phyloP scores from a whole-genome alignment of 1,140 invertebrate species.

The Meteorus sp. region DNA sequence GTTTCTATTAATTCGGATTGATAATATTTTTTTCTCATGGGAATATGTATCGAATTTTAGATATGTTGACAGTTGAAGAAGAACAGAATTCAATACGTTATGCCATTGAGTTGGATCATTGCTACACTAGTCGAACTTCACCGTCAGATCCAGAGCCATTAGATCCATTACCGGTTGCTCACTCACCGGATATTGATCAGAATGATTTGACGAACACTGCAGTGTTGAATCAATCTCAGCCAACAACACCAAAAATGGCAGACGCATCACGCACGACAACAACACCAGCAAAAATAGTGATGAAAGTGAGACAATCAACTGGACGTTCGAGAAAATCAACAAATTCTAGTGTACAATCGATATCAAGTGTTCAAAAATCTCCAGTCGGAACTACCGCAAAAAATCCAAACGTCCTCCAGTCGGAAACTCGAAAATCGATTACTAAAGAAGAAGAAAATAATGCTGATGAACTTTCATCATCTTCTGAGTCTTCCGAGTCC shows the following conservation, averaged over 20 bases:
- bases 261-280: background rate
- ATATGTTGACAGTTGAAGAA: conserved; percentile 58
- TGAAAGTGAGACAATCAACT: conserved; percentile 2
- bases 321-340: conserved; percentile 10
- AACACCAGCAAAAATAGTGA: background rate
- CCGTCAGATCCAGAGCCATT: conserved; percentile 47
- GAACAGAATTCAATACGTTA: conserved; percentile 51
- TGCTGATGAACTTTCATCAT: conserved; percentile 39
- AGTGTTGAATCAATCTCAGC: background rate
- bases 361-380: background rate
- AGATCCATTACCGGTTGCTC: conserved; percentile 45
- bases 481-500: conserved; percentile 50
- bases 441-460: conserved; percentile 25
- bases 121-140: conserved; percentile 54
- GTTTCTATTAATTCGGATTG: conserved; percentile 1
- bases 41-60: conserved; percentile 36
- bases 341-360: background rate
- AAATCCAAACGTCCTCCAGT: background rate
- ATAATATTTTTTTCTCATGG: conserved; percentile 26
- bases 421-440: background rate
- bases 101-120: conserved; percentile 56
- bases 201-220: conserved; percentile 27
- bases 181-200: conserved; percentile 43
- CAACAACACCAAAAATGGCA: background rate
- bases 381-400: background rate